Evolutionary conservation across 2,113 vertebrate species (phyloP).

Genomic region (Prochilodus magdalenae): DNA sequence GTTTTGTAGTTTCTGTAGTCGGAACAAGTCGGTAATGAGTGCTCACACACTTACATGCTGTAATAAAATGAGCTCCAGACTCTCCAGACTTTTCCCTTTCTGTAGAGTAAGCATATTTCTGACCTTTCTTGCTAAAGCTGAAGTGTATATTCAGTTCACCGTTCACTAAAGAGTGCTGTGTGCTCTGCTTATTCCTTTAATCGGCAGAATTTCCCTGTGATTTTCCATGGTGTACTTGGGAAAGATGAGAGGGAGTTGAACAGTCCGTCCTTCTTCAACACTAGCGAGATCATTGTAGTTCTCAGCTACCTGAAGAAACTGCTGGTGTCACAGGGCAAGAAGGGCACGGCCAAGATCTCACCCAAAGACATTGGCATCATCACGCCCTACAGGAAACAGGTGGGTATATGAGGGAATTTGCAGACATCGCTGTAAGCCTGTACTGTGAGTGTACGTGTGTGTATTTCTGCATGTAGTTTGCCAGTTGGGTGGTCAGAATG

Average conservation of each 20-base stretch:
- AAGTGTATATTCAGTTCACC: not conserved
- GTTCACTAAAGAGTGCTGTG: not conserved
- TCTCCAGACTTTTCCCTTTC: too few species aligned
- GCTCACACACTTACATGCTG: too few species aligned
- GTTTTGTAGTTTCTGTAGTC: too few species aligned
- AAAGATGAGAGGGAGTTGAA: conserved; percentile 81
- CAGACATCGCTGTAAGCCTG: too few species aligned
- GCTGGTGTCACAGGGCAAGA: conserved; percentile 77
- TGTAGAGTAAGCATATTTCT: too few species aligned
- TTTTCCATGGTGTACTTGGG: conserved; percentile 89
- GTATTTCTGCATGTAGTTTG: too few species aligned
- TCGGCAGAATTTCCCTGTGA: conserved; percentile 87
- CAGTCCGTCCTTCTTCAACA: conserved; percentile 95
- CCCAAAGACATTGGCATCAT: conserved; percentile 89
- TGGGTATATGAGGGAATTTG: conserved; percentile 52
- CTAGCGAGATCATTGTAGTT: conserved; percentile 82
- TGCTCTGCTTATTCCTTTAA: not conserved
- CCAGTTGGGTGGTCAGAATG: too few species aligned
- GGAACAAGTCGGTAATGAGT: too few species aligned
- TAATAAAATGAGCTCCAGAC: too few species aligned
- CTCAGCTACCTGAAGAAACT: conserved; percentile 84
- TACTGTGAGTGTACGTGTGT: too few species aligned
- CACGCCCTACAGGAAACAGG: conserved; percentile 95
- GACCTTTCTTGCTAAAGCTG: too few species aligned
- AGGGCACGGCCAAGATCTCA: conserved; percentile 67